Percentiles rank a stretch among this genome's conserved stretches.
phyloP scores from a whole-genome alignment of 2,113 vertebrate genomes.

The Apodemus speciosus region DNA sequence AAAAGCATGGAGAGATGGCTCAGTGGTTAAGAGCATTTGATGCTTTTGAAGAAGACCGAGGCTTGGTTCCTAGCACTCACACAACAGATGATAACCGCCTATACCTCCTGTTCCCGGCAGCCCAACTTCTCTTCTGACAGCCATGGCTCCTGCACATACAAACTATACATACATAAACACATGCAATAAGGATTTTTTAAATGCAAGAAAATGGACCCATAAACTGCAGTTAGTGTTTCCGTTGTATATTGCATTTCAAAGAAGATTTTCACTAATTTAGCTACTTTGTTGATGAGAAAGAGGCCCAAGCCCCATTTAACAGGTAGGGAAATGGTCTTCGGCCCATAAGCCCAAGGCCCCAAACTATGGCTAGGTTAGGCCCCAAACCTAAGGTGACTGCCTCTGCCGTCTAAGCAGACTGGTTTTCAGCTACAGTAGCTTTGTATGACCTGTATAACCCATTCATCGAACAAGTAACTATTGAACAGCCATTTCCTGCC shows the following conservation, averaged over 20 bases:
- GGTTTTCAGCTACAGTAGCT: background rate
- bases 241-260: background rate
- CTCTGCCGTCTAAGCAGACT: background rate
- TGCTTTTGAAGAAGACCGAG: background rate
- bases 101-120: background rate
- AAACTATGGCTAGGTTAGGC: background rate
- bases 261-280: background rate
- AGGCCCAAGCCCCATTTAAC: background rate
- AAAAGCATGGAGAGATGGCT: background rate
- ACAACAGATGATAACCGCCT: background rate
- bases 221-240: background rate
- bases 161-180: background rate
- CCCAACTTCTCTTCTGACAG: background rate
- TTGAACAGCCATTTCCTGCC: background rate
- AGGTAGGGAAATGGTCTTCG: background rate
- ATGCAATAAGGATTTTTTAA: background rate
- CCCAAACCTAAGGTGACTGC: background rate
- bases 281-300: constrained; percentile 22
- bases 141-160: background rate
- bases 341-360: background rate
- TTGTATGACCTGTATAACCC: background rate
- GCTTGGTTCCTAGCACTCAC: background rate
- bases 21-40: background rate
- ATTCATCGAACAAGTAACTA: background rate
- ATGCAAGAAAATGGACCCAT: background rate